Base-by-base conservation (phyloP, 1,140 invertebrate genomes). In the Radopholus similis region DNA sequence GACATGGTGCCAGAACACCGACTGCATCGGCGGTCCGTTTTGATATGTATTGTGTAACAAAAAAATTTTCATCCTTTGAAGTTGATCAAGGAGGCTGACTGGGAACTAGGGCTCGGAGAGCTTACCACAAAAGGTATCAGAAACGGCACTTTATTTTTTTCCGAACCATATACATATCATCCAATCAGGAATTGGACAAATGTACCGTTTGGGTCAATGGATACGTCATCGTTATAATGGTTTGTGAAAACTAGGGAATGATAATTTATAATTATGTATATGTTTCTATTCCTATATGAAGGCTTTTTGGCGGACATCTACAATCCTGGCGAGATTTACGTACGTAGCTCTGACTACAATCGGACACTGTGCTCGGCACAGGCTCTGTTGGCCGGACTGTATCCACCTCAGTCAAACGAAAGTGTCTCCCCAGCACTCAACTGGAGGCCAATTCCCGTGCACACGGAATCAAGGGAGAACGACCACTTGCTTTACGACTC, bases 401-500 rank as follows among this genome's bases (percentile, higher is more conserved):
- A 74, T 59, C 78, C 82, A 11, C 47, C 57, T 23, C 21, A 62
- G 13, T 30, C 40, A 9, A 42, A 49, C 30, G 71, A 82, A 66
- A 6, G 59, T 23, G 78, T 82, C 60, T 44, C 71, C 18, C 23
- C 60, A 5, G 69, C 67, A 34, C 30, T 84, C 3, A 37, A 53
- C 3, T 84, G 83, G 83, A 72, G 78, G 37, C 83, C 83, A 11
- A 81, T 84, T 64, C 83, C 83, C 4, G 78, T 83, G 6, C 83
- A 83, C 62, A 84, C 81, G 5, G 49, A 75, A 26, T 76, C 83
- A 0, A 73, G 69, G 37, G 30, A 13, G 9, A 44, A 23, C n/a
- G 73, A 75, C 40, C 76, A 71, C 70, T n/a, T 59, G 26, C 47
- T 72, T 3, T 72, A 68, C 51, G 71, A 72, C 37, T 21, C 49